Percentiles rank a stretch among this genome's conserved stretches.
phyloP scores from a whole-genome alignment of 2,888 invertebrate species.

The Apamea crenata region DNA sequence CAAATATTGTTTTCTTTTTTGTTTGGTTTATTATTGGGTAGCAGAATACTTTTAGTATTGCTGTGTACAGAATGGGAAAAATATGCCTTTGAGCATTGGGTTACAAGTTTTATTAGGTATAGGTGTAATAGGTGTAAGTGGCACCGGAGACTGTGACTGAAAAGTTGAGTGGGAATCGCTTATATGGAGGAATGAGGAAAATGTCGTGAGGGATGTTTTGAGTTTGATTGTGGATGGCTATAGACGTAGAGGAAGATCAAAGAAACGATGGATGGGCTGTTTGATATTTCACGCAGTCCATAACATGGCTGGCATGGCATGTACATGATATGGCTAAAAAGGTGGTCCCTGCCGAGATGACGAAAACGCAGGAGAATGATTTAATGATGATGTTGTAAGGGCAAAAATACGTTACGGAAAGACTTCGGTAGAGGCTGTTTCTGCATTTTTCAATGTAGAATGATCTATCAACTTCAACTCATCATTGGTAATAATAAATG shows the following conservation, averaged over 20 bases:
- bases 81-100: not conserved
- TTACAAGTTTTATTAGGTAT: not conserved
- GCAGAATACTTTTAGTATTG: slow-evolving; percentile 5
- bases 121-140: not conserved
- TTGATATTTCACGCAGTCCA: not conserved
- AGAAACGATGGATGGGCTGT: not conserved
- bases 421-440: not conserved
- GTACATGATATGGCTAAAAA: not conserved
- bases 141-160: not conserved
- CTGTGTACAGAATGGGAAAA: not conserved
- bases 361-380: not conserved
- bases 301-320: not conserved
- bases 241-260: not conserved
- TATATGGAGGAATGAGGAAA: not conserved
- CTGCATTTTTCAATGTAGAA: not conserved
- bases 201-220: not conserved
- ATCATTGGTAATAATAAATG: not conserved
- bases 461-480: not conserved
- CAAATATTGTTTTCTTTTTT: slow-evolving; percentile 30
- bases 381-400: not conserved
- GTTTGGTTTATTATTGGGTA: not conserved
- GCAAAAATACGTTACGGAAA: not conserved
- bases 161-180: not conserved
- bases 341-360: not conserved
- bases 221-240: not conserved